Conservation (phyloP, 2,113 vertebrate genomes). For the Stegastes partitus region DNA sequence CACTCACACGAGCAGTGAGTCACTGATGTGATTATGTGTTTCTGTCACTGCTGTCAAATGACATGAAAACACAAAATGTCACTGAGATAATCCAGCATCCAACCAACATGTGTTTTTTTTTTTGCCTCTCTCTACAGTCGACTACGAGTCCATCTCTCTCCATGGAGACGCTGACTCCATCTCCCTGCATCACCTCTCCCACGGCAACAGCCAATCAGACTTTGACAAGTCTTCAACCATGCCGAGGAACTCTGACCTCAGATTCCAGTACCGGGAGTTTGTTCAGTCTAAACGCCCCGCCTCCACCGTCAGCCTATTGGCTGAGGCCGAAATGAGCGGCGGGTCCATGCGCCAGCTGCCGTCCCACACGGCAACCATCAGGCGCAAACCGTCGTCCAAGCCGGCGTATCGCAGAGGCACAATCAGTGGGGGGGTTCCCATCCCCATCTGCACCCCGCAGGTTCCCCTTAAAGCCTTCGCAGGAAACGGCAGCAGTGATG, state of each 20-base stretch:
- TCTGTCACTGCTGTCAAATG: slow-evolving; percentile 3
- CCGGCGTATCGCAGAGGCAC: slow-evolving; percentile 84
- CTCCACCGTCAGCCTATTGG: slow-evolving; percentile 86
- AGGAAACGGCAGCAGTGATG: slow-evolving; percentile 55
- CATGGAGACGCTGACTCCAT: slow-evolving; percentile 77
- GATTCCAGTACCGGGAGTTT: slow-evolving; percentile 85
- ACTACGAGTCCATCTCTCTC: slow-evolving; percentile 88
- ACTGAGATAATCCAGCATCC: slow-evolving; percentile 3
- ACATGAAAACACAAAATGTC: slow-evolving; percentile 17
- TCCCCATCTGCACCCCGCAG: slow-evolving; percentile 87
- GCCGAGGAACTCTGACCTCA: slow-evolving; percentile 87
- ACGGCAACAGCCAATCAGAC: slow-evolving; percentile 77
- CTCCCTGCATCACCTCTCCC: slow-evolving; percentile 82
- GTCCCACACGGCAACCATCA: slow-evolving; percentile 86
- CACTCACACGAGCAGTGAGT: slow-evolving; percentile 4
- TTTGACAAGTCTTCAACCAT: slow-evolving; percentile 89
- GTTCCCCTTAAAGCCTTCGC: slow-evolving; percentile 77
- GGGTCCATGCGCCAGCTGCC: slow-evolving; percentile 62
- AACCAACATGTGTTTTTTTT: neutral
- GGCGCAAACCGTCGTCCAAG: slow-evolving; percentile 88
- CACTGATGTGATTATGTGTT: slow-evolving; percentile 29
- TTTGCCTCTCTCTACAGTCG: slow-evolving; percentile 55
- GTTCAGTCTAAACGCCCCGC: slow-evolving; percentile 85
- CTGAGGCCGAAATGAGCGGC: slow-evolving; percentile 74
- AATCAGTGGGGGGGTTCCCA: slow-evolving; percentile 86